Conservation (phyloP, 2,113 vertebrate genomes). For the Brachypteracias leptosomus region DNA sequence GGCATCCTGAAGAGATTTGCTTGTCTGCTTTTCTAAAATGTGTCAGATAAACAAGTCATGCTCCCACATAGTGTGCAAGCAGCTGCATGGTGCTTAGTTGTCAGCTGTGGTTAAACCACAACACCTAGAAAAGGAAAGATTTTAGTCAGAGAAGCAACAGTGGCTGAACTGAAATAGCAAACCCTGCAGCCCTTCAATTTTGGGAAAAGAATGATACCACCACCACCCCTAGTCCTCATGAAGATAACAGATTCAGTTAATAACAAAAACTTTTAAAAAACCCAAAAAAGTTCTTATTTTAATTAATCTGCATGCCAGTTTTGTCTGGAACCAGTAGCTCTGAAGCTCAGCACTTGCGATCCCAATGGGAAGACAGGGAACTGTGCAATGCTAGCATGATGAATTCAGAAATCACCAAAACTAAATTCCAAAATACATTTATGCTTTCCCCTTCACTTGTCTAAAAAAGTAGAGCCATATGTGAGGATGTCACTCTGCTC, state of each 20-base stretch:
- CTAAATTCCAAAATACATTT: not conserved
- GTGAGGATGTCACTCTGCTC: not conserved
- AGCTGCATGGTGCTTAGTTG: not conserved
- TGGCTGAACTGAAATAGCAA: not conserved
- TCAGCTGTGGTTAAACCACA: not conserved
- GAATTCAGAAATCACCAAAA: not conserved
- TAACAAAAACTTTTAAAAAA: not conserved
- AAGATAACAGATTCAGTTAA: not conserved
- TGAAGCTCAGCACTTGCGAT: not conserved
- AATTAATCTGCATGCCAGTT: not conserved
- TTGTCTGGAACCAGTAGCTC: not conserved
- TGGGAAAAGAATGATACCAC: not conserved
- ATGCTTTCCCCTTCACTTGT: not conserved
- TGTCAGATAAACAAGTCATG: not conserved
- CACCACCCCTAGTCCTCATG: not conserved
- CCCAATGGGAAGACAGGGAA: not conserved
- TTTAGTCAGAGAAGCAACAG: not conserved
- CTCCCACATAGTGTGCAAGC: not conserved
- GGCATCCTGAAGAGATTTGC: not conserved
- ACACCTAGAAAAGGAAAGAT: not conserved
- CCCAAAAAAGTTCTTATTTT: not conserved
- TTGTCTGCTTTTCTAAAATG: not conserved
- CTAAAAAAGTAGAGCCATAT: not conserved
- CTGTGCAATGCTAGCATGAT: not conserved
- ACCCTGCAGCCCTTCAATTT: not conserved